Evolutionary conservation across 2,888 invertebrate genomes (phyloP), one percentile per base, ranked within the genome.

Genomic region (Phragmatobia fuliginosa): DNA sequence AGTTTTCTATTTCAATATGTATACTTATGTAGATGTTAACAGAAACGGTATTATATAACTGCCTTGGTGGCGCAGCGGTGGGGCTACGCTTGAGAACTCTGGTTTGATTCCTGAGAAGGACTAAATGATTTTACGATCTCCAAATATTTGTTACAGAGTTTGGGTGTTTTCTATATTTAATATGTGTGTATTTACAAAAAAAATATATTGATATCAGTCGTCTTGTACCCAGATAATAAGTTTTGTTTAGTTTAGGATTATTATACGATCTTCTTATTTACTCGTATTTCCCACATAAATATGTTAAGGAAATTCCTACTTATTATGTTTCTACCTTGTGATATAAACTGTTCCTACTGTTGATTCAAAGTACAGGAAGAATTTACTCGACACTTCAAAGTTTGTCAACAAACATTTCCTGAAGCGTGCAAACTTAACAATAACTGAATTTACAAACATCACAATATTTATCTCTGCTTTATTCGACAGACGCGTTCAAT

Each of bases 401-500:
- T 18, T 62, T 62, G 10, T 28, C 32, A 62, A 32, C 68, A 31
- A 68, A 16, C 56, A 32, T 16, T 32, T 41, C 36, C 32, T 25
- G 16, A 16, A 38, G 31, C 18, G 6, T 11, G 16, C 8, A 45
- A 41, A 68, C 45, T 59, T 25, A 45, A 45, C 63, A 28, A n/a
- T 60, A 68, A 68, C 58, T 59, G 59, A 64, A 64, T 68, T 64
- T 31, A 60, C 49, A 58, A 68, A 61, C 60, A 52, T 68, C 49
- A 60, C 79, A 70, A 81, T 73, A 76, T 74, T 75, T 70, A 70
- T 78, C 78, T 78, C 78, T 67, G 74, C 80, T 76, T 76, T 73
- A 73, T 78, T 72, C 68, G 71, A 77, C 71, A 78, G 77, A 81
- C 81, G 68, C 63, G 49, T n/a, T 71, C 63, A 71, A 75, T 76